phyloP scores from a whole-genome alignment of 2,797 vertebrate genomes.

The Cottoperca gobio region DNA sequence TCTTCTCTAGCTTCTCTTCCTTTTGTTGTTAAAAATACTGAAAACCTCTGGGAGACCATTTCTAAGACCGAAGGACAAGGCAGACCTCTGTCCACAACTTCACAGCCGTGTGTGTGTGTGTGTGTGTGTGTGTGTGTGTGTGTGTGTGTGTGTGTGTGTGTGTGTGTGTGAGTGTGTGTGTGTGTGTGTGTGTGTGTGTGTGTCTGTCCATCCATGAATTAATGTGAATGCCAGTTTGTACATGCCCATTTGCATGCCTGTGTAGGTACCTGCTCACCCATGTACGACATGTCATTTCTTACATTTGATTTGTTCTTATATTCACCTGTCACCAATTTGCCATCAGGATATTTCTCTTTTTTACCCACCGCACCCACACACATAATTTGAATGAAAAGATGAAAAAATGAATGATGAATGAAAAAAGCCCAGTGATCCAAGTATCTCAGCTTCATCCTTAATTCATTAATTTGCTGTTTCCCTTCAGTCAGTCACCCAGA shows the following conservation, averaged over 20 bases:
- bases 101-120: background rate
- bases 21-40: conserved; percentile 46
- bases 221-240: background rate
- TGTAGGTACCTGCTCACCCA: background rate
- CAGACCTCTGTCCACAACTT: conserved; percentile 34
- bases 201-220: background rate
- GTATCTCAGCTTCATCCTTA: conserved; percentile 74
- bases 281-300: conserved; percentile 31
- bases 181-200: too few relatives aligned
- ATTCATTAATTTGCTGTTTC: conserved; percentile 86
- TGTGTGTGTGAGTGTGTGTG: too few relatives aligned
- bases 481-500: conserved; percentile 81
- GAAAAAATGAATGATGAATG: conserved; percentile 58
- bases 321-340: conserved; percentile 62
- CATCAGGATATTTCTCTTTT: conserved; percentile 26
- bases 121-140: background rate
- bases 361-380: background rate
- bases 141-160: background rate
- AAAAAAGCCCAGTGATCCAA: conserved; percentile 76
- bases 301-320: conserved; percentile 46
- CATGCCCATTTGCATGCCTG: background rate
- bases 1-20: conserved; percentile 30
- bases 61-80: conserved; percentile 56
- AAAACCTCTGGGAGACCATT: conserved; percentile 71
- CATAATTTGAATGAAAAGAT: conserved; percentile 53